Conservation (phyloP, 2,888 invertebrate genomes). For the Biston stratarius region DNA sequence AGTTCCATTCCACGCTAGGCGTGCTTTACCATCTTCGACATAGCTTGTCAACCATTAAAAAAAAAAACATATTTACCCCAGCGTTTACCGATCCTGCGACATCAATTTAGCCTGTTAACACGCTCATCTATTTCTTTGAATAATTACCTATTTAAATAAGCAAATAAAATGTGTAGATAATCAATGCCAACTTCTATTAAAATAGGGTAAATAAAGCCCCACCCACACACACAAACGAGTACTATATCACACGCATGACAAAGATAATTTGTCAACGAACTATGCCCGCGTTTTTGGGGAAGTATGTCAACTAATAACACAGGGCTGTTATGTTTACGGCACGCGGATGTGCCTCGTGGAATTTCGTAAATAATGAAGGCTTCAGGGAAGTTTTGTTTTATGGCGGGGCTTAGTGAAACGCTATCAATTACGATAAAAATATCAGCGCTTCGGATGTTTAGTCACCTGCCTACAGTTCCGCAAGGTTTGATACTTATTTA, state of each 20-base stretch:
- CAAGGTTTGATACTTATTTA: not conserved
- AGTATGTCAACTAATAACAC: conserved; percentile 38
- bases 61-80: no score
- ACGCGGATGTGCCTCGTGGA: conserved; percentile 27
- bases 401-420: not conserved
- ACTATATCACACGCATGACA: conserved; percentile 30
- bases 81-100: no score
- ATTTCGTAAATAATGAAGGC: conserved; percentile 31
- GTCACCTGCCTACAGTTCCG: not conserved
- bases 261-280: conserved; percentile 40
- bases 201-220: not conserved
- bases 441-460: not conserved
- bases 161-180: no score
- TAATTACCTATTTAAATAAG: no score
- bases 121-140: no score
- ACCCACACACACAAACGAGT: not conserved
- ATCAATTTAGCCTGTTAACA: no score
- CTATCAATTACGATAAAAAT: conserved; percentile 10
- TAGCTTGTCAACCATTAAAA: no score
- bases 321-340: conserved; percentile 34
- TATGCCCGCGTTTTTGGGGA: conserved; percentile 38
- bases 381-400: conserved; percentile 28
- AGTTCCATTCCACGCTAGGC: no score
- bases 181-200: not conserved
- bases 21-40: no score